Base-by-base conservation (phyloP, 1,140 invertebrate genomes). In the Drosophila ambigua region DNA sequence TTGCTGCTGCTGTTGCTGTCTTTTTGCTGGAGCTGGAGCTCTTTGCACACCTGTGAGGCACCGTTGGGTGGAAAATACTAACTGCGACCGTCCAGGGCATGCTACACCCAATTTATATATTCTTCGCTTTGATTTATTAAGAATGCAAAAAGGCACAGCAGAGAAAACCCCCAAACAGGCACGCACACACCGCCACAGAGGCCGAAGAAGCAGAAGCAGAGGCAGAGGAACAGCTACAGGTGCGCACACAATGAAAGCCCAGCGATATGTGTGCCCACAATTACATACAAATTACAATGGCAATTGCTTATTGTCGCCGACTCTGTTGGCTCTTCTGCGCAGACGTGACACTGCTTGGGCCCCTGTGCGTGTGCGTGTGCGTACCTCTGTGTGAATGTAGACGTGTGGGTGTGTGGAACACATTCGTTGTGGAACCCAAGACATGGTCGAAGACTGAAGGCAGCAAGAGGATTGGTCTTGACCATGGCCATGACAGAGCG, bases 51-150 rank as follows among this genome's bases (percentile, higher is more conserved):
- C 83, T 91, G 89, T 91, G 83, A 90, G 90, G 90, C 90, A 88
- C 90, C 90, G 90, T 88, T 91, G 90, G 90, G 76, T 91, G 83
- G 74, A 64, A 87, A 90, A 84, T 91, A 90, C 88, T 87, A 90
- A 91, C 90, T 91, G 90, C 90, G 77, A 87, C 73, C 71, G 73
- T 71, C 69, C 64, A 64, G 66, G 67, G 72, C 52, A 55, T 61
- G 79, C 52, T 73, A 76, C 72, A 81, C 82, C 90, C 90, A 90
- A 91, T 91, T 91, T 91, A 91, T 91, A 91, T 91, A 91, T 91
- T 91, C 90, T 90, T 90, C 90, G 74, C 84, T 87, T 78, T 87
- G 89, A 91, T 91, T 91, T 91, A 91, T 91, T 91, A 91, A 91
- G 90, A 91, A 91, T 91, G 89, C 90, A 91, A 91, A 69, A 90